Percentiles rank a stretch among this genome's conserved stretches.
phyloP scores from a whole-genome alignment of 2,797 vertebrate species.

The Chrysocyon brachyurus region DNA sequence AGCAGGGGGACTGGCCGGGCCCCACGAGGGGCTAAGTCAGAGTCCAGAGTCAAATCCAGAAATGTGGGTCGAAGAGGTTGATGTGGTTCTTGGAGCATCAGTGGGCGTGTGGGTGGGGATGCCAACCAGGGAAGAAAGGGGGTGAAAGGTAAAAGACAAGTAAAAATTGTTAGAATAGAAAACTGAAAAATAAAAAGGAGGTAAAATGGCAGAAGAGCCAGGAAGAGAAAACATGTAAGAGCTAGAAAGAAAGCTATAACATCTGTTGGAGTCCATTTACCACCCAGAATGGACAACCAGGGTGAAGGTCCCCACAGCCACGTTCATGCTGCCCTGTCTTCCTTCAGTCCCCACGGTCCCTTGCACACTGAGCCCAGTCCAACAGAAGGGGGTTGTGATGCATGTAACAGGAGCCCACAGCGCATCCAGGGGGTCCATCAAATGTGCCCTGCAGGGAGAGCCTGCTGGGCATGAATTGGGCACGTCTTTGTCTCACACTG shows the following conservation, averaged over 20 bases:
- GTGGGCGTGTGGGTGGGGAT: neutral
- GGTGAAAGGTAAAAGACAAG: neutral
- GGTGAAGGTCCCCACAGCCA: neutral
- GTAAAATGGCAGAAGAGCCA: neutral
- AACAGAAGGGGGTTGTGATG: neutral
- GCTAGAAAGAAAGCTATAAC: neutral
- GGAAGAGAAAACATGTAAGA: neutral
- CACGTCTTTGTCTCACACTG: neutral
- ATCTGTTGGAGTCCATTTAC: neutral
- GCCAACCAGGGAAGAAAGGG: neutral
- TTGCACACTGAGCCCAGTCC: too few species aligned
- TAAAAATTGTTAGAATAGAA: neutral
- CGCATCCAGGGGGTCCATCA: neutral
- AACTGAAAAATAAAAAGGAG: neutral
- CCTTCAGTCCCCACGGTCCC: too few species aligned
- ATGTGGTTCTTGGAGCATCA: neutral
- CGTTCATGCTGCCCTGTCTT: neutral
- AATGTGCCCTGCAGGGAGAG: neutral
- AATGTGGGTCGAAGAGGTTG: neutral
- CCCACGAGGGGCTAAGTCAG: neutral
- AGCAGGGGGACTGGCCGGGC: neutral
- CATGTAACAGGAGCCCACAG: neutral
- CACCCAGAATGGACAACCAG: fast-evolving
- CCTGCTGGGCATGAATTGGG: neutral
- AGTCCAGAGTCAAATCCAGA: neutral